Evolutionary conservation across 2,113 vertebrate genomes (phyloP).

Genomic region (Erythrocebus patas): DNA sequence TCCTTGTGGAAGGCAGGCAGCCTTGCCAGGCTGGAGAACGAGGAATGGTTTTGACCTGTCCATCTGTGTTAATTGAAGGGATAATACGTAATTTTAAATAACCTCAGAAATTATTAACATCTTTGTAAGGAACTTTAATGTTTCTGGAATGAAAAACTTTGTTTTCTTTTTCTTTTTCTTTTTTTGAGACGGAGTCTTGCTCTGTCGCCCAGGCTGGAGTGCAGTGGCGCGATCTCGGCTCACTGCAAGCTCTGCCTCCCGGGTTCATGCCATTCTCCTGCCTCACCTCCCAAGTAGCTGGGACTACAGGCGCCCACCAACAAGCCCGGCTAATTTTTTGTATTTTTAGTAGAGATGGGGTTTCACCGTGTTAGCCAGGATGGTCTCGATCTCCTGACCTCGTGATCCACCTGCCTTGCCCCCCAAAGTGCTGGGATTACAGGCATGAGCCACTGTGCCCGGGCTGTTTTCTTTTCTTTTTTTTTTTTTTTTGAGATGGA

Average conservation of each 20-base stretch:
- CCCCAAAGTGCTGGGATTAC: too few species aligned
- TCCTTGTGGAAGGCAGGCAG: not conserved
- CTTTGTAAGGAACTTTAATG: not conserved
- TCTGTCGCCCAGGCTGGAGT: not conserved
- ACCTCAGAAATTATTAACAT: not conserved
- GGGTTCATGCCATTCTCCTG: too few species aligned
- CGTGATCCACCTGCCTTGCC: too few species aligned
- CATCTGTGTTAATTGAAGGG: not conserved
- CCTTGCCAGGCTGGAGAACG: not conserved
- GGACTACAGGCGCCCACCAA: accelerated
- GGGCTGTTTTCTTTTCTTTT: too few species aligned
- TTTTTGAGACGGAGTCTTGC: accelerated
- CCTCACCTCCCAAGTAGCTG: too few species aligned
- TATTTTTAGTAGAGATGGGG: too few species aligned
- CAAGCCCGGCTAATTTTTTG: too few species aligned
- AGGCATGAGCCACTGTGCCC: too few species aligned
- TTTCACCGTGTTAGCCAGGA: too few species aligned
- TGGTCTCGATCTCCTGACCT: too few species aligned
- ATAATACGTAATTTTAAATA: accelerated
- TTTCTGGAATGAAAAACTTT: not conserved
- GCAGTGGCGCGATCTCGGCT: accelerated
- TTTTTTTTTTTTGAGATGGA: too few species aligned
- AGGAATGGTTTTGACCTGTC: not conserved
- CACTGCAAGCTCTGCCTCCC: too few species aligned
- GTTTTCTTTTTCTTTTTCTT: not conserved